Conservation (phyloP, 2,113 vertebrate species). For the Puntigrus tetrazona region DNA sequence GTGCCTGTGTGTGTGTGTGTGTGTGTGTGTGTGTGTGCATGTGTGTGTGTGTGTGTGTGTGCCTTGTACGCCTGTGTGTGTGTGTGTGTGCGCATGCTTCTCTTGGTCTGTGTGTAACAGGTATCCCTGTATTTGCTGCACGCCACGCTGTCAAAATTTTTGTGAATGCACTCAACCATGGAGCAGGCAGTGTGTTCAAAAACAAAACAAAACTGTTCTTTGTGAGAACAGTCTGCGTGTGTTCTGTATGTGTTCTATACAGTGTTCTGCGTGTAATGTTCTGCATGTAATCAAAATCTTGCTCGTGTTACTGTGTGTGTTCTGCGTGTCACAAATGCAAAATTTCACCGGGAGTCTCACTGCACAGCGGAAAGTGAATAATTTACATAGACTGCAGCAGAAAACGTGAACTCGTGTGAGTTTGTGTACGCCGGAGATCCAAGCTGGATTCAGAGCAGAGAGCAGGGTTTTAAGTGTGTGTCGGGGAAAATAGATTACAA, state of each 20-base stretch:
- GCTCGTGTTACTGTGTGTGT: too few species aligned
- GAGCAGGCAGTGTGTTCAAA: too few species aligned
- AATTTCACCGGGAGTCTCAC: not conserved
- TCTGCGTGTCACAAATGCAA: not conserved
- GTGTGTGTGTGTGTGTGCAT: not conserved
- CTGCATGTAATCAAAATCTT: too few species aligned
- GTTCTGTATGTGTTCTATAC: too few species aligned
- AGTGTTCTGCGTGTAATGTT: too few species aligned
- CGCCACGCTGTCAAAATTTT: too few species aligned
- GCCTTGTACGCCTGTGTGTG: not conserved
- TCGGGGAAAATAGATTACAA: slow-evolving; percentile 24
- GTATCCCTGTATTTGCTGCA: slow-evolving; percentile 7
- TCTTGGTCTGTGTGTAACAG: too few species aligned
- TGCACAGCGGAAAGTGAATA: slow-evolving; percentile 64
- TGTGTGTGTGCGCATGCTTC: too few species aligned
- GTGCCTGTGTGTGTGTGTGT: not conserved
- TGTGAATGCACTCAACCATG: too few species aligned
- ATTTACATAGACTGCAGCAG: slow-evolving; percentile 72
- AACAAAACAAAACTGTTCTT: too few species aligned
- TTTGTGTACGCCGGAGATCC: slow-evolving; percentile 7
- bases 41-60: not conserved
- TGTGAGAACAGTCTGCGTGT: too few species aligned
- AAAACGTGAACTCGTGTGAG: slow-evolving; percentile 48
- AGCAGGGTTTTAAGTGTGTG: slow-evolving; percentile 7
- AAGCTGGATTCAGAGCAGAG: not conserved